A percentile compares a stretch with the other conserved stretches of the same genome.
These are phyloP conservation scores for Amblyraja radiata DNA, from an alignment of 2,797 vertebrate species.

Conservation along the genomic window DNA sequence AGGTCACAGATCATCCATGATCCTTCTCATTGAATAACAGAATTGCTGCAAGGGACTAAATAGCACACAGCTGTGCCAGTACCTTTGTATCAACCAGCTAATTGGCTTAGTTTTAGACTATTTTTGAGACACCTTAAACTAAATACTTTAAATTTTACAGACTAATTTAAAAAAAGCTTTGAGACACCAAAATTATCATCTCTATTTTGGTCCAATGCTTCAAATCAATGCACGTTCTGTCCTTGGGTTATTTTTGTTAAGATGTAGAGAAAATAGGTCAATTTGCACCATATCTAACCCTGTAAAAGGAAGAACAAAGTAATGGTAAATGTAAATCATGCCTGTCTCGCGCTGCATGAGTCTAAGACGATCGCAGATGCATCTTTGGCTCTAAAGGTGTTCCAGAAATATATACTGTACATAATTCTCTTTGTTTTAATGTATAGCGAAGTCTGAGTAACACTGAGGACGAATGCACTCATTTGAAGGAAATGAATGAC, in stretches of 20 bases:
- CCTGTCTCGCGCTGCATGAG: neutral
- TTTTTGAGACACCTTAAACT: neutral
- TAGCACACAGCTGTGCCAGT: too few species aligned
- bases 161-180: neutral
- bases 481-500: conserved; percentile 97
- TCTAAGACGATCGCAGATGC: neutral
- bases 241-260: neutral
- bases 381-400: neutral
- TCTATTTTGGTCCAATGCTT: neutral
- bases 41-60: too few species aligned
- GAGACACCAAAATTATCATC: neutral
- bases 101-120: neutral
- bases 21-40: too few species aligned
- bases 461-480: conserved; percentile 97
- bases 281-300: neutral
- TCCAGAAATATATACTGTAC: neutral
- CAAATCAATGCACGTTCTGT: neutral
- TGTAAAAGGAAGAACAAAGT: neutral
- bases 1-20: too few species aligned
- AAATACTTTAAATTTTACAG: neutral
- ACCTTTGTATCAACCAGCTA: neutral
- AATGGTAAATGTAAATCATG: neutral
- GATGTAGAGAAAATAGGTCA: neutral
- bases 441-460: conserved; percentile 89
- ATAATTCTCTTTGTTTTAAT: conserved; percentile 41